Conservation (phyloP, 2,888 invertebrate species). For the Autographa pulchrina region DNA sequence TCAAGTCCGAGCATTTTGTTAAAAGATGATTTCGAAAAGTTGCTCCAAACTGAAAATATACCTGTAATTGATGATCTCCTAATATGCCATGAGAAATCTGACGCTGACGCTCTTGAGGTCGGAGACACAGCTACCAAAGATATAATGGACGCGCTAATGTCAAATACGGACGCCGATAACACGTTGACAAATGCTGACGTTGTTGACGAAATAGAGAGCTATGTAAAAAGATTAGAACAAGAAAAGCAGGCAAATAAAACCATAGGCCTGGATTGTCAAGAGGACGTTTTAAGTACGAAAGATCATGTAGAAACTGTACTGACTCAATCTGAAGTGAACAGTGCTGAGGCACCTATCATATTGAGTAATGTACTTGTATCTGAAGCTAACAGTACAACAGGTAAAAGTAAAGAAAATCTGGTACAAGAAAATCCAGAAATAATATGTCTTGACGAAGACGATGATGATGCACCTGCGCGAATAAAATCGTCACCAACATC, state of each 20-base stretch:
- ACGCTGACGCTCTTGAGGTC: neutral
- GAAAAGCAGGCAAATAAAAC: slow-evolving; percentile 17
- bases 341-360: neutral
- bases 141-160: neutral
- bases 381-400: slow-evolving; percentile 4
- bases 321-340: neutral
- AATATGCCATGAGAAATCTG: slow-evolving; percentile 11
- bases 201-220: slow-evolving; percentile 48
- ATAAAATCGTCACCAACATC: slow-evolving; percentile 8
- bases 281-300: slow-evolving; percentile 29
- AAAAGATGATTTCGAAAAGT: slow-evolving; percentile 19
- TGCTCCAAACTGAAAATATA: slow-evolving; percentile 13
- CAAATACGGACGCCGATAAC: slow-evolving; percentile 3
- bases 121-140: neutral
- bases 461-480: slow-evolving; percentile 38
- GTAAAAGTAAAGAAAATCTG: neutral
- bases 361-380: neutral
- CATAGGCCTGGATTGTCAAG: slow-evolving; percentile 20
- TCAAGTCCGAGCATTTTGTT: slow-evolving; percentile 39
- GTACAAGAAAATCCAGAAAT: slow-evolving; percentile 22
- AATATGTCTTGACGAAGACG: slow-evolving; percentile 44
- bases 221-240: slow-evolving; percentile 40
- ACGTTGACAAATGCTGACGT: slow-evolving; percentile 23
- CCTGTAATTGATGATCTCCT: neutral
- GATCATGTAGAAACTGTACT: neutral